A percentile compares a stretch with the other conserved stretches of the same genome.
Evolutionary conservation across 2,113 vertebrate species (phyloP).

Genomic region (Motacilla tschutschensis): DNA sequence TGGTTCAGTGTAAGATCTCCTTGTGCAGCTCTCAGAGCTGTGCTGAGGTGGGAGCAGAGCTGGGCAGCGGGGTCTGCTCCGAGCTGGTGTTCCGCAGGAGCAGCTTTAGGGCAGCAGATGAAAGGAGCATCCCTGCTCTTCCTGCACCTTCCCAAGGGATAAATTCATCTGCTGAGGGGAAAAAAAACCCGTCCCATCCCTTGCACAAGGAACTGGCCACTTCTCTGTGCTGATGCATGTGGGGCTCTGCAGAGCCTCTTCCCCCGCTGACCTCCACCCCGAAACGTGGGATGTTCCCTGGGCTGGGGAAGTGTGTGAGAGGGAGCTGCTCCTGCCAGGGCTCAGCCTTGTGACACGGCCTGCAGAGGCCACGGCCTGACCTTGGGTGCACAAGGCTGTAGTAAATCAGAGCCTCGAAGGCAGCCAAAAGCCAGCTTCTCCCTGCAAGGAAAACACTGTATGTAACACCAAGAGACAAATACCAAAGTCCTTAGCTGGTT

Average conservation of each 20-base stretch:
- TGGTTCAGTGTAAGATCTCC: background rate
- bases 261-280: background rate
- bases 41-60: background rate
- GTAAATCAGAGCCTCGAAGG: background rate
- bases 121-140: background rate
- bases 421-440: background rate
- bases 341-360: background rate
- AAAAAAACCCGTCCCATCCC: accelerated
- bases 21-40: background rate
- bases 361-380: background rate
- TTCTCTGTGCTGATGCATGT: accelerated
- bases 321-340: background rate
- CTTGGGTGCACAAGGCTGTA: background rate
- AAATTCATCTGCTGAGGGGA: background rate
- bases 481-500: constrained; percentile 41
- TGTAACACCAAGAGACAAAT: constrained; percentile 19
- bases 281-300: background rate
- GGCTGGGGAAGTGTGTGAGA: background rate
- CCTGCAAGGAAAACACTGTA: background rate
- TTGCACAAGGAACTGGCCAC: accelerated
- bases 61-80: background rate
- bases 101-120: background rate
- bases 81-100: background rate
- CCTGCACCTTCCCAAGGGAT: background rate
- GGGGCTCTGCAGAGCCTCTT: background rate